A percentile compares a stretch with the other conserved stretches of the same genome.
Evolutionary conservation across 2,113 vertebrate genomes (phyloP).

Genomic region (Oenanthe melanoleuca): DNA sequence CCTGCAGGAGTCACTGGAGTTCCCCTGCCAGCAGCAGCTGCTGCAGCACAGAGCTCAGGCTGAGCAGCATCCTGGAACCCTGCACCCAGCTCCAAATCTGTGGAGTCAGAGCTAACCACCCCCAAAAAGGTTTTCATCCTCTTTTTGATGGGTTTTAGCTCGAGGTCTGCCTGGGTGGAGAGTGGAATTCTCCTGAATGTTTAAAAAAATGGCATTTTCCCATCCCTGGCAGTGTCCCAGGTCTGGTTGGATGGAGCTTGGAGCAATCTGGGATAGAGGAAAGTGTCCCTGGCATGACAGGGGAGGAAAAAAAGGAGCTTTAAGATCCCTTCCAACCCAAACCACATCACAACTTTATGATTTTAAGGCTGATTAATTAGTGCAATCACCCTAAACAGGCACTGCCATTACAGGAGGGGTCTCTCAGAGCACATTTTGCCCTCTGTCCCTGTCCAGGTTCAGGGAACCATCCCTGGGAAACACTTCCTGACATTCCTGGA

Average conservation of each 20-base stretch:
- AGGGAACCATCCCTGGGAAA: neutral
- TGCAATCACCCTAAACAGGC: neutral
- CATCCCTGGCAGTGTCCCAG: neutral
- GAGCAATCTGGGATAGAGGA: neutral
- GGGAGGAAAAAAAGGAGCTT: neutral
- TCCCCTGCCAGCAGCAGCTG: neutral
- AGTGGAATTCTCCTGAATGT: neutral
- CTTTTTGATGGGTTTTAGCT: neutral
- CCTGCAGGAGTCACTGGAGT: neutral
- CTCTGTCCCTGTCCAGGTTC: neutral
- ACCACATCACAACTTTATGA: fast-evolving
- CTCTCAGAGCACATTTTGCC: neutral
- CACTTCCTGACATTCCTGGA: neutral
- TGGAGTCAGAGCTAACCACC: fast-evolving
- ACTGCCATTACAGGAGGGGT: neutral
- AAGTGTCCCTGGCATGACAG: neutral
- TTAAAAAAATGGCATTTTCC: neutral
- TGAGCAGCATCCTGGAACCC: neutral
- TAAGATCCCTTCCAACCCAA: neutral
- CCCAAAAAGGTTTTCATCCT: fast-evolving
- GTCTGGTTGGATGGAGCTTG: neutral
- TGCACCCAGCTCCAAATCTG: neutral
- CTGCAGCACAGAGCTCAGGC: neutral
- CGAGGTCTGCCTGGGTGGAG: fast-evolving
- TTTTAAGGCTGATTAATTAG: neutral